Evolutionary conservation across 1,140 invertebrate genomes (phyloP), one percentile per base, ranked within the genome.

Genomic region (Drosophila kikkawai): DNA sequence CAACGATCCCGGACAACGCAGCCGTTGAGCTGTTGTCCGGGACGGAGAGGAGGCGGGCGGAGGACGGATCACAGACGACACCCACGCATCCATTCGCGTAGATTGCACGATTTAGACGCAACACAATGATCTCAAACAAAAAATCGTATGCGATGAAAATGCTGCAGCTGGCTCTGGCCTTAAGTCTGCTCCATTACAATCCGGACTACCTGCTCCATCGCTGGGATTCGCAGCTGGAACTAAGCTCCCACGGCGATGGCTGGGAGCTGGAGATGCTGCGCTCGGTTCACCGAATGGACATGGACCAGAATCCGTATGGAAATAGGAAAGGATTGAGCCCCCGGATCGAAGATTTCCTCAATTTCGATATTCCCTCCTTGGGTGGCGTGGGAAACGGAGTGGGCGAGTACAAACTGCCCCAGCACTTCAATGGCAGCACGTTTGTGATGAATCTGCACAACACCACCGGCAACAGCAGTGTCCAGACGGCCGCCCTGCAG

Each of bases 71-170:
- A 48, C 66, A 68, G 59, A 34, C 51, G 15, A 44, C 56, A 70
- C 70, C 73, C 86, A 86, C 76, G 19, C 80, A 75, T 53, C 64
- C 39, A 55, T 41, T 41, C 41, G 48, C 26, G 29, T 15, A 22
- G 26, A 48, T 51, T 67, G 47, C 59, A 58, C 82, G 71, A 64
- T 75, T 76, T 64, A 19, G 36, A 15, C 50, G 47, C 68, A 44
- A 41, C 69, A 92, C 76, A 79, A 96, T 96, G 95, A 92, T 96
- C 92, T 95, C 94, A 79, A 93, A 95, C 57, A 96, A 96, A 91
- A 96, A 96, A 92, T 92, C 95, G 15, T 95, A 95, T 63, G 93
- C 95, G 15, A 96, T 97, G 91, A 96, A 97, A 93, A 93, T 97
- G 68, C 92, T 97, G 19, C 96, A 97, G 83, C 93, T 97, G 32